Evolutionary conservation across 2,113 vertebrate genomes (phyloP).

Genomic region (Fregata magnificens): DNA sequence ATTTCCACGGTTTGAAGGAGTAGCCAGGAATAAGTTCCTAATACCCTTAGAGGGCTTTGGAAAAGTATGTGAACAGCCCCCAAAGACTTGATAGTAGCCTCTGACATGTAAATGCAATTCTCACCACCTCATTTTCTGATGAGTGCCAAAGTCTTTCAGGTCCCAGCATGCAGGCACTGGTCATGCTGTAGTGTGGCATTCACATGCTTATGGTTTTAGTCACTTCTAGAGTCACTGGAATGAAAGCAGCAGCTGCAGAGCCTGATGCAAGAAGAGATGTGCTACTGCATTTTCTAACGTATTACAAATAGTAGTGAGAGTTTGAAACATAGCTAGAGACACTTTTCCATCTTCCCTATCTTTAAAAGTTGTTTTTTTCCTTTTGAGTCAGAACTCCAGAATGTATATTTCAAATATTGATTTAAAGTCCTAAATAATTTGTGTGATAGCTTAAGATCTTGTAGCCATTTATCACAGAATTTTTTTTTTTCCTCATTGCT

Average conservation of each 20-base stretch:
- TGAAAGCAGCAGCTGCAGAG: neutral
- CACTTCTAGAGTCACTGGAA: neutral
- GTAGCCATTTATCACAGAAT: neutral
- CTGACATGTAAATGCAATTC: neutral
- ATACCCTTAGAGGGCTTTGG: neutral
- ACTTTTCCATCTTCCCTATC: rapidly evolving
- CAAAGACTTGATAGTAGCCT: neutral
- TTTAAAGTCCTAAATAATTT: neutral
- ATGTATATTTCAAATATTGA: neutral
- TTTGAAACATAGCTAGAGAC: neutral
- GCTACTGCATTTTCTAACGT: neutral
- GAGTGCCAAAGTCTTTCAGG: neutral
- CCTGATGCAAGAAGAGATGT: neutral
- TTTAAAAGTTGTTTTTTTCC: neutral
- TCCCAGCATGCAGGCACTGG: neutral
- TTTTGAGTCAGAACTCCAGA: neutral
- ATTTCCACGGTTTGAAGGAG: neutral
- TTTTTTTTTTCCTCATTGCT: neutral
- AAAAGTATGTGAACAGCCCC: neutral
- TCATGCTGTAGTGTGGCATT: neutral
- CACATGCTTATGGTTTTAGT: neutral
- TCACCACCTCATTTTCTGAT: neutral
- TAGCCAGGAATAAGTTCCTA: neutral
- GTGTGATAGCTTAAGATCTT: neutral
- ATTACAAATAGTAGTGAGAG: neutral